A percentile compares a stretch with the other conserved stretches of the same genome.
phyloP scores from a whole-genome alignment of 2,888 invertebrate species.

The Lepidochitona cinerea region DNA sequence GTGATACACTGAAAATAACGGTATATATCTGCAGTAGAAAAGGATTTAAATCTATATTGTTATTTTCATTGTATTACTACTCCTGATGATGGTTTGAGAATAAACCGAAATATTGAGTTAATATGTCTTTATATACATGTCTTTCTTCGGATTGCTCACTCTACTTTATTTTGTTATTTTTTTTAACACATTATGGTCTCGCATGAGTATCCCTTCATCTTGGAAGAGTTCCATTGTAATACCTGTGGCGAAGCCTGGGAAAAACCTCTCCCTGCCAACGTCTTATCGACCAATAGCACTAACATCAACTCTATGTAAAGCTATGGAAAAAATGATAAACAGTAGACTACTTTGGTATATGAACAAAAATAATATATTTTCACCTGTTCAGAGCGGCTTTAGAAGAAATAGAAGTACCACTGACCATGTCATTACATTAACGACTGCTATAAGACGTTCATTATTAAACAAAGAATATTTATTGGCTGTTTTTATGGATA shows the following conservation, averaged over 20 bases:
- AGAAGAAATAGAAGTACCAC: background rate
- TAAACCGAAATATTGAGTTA: too few relatives aligned
- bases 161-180: too few relatives aligned
- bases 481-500: background rate
- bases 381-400: background rate
- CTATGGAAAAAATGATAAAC: background rate
- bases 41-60: too few relatives aligned
- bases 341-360: background rate
- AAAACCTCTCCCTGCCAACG: background rate
- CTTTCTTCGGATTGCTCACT: too few relatives aligned
- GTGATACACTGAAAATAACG: too few relatives aligned
- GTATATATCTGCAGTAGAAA: too few relatives aligned
- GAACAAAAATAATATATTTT: background rate
- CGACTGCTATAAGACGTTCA: background rate
- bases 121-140: too few relatives aligned
- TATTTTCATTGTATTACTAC: too few relatives aligned
- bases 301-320: background rate
- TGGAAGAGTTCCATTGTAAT: background rate
- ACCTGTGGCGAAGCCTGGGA: background rate
- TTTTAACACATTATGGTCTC: background rate
- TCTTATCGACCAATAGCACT: background rate
- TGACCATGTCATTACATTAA: background rate
- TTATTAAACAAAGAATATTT: background rate
- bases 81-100: too few relatives aligned
- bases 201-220: background rate